phyloP scores from a whole-genome alignment of 2,797 vertebrate species.

The Macropodus opercularis region DNA sequence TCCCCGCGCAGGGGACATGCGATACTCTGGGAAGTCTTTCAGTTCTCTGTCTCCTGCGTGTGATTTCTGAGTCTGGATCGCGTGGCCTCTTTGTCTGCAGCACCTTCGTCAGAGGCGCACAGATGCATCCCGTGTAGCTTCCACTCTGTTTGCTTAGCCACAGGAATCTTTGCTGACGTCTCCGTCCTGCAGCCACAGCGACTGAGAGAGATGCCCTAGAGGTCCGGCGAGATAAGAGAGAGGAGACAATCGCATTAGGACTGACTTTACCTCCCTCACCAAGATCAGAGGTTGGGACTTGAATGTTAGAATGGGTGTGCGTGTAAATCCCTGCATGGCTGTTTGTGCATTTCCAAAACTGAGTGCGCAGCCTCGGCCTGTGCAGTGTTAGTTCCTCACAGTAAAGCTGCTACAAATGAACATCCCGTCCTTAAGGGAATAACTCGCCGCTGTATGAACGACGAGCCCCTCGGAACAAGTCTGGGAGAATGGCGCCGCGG shows the following conservation, averaged over 20 bases:
- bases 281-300: slow-evolving; percentile 67
- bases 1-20: slow-evolving; percentile 20
- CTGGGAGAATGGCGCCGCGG: slow-evolving; percentile 32
- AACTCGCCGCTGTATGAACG: slow-evolving; percentile 27
- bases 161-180: slow-evolving; percentile 52
- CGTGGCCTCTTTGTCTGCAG: slow-evolving; percentile 1
- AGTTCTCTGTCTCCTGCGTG: slow-evolving; percentile 20
- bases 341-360: slow-evolving; percentile 37
- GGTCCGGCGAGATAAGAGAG: slow-evolving; percentile 59
- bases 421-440: slow-evolving; percentile 28
- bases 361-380: slow-evolving; percentile 13
- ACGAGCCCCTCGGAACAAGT: slow-evolving; percentile 25
- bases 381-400: slow-evolving; percentile 29
- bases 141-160: slow-evolving; percentile 35
- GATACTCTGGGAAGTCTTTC: slow-evolving; percentile 38
- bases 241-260: slow-evolving; percentile 69
- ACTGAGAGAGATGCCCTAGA: slow-evolving; percentile 52
- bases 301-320: slow-evolving; percentile 40
- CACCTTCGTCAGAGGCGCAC: slow-evolving; percentile 24
- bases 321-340: slow-evolving; percentile 37
- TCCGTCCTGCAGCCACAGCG: slow-evolving; percentile 41
- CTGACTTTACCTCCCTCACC: slow-evolving; percentile 54
- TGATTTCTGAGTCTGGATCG: slow-evolving; percentile 10
- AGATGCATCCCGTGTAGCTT: slow-evolving; percentile 26
- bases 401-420: slow-evolving; percentile 43